These are phyloP conservation scores for Mesorhabditis spiculigera DNA, from an alignment of 2,888 invertebrate species.

Conservation along the genomic window DNA sequence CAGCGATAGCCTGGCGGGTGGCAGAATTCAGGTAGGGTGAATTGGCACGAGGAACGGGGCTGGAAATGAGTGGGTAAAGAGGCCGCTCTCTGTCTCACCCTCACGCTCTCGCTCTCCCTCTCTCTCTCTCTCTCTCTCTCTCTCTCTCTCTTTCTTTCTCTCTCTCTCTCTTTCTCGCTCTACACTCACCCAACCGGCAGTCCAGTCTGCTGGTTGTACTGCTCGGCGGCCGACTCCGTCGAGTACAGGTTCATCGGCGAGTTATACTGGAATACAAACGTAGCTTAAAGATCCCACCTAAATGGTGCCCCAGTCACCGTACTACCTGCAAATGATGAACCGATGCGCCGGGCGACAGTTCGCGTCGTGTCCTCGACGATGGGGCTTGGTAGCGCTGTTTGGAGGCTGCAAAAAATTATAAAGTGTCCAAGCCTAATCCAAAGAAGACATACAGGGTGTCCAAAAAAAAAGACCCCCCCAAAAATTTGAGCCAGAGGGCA, in stretches of 20 bases:
- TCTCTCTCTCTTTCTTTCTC: no score
- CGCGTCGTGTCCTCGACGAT: constrained; percentile 30
- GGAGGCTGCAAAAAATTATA: not conserved
- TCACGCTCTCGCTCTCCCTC: not conserved
- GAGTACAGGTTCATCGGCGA: constrained; percentile 55
- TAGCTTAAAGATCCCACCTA: not conserved
- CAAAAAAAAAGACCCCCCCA: no score
- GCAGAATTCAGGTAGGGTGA: constrained; percentile 25
- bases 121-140: constrained; percentile 3
- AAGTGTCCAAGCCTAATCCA: no score
- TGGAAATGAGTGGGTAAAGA: not conserved
- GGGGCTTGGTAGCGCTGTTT: constrained; percentile 38
- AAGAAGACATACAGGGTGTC: no score
- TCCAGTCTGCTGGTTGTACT: constrained; percentile 48
- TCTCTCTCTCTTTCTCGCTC: constrained; percentile 8
- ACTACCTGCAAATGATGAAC: constrained; percentile 36
- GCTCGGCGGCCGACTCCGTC: constrained; percentile 47
- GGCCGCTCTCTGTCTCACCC: not conserved
- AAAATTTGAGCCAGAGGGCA: no score
- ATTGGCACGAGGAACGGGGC: constrained; percentile 6
- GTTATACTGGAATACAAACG: constrained; percentile 54
- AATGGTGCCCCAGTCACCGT: no score
- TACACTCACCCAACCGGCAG: constrained; percentile 21
- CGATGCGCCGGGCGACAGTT: constrained; percentile 44
- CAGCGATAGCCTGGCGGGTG: constrained; percentile 25